Base-by-base conservation (phyloP, 1,140 invertebrate genomes). In the Drosophila malerkotliana region DNA sequence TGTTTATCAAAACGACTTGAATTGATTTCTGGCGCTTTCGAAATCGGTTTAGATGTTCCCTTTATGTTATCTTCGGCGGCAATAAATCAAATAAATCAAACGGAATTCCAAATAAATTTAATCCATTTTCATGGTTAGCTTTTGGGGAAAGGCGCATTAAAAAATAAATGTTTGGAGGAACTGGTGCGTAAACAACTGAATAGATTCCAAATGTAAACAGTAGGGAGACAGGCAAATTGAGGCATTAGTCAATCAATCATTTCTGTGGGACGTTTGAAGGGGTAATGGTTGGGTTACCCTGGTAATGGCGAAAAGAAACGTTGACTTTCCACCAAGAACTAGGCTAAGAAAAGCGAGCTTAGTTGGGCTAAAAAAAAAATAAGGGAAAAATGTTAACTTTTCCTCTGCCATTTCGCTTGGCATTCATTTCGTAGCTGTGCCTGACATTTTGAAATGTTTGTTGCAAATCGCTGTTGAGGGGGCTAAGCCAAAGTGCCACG, bases 371-470 rank as follows among this genome's bases (percentile, higher is more conserved):
- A 37, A 62, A 51, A 63, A 28, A 18, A 14, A 44, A 44, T 15
- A 8, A 44, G 6, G 14, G 15, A 44, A 9, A 15, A 18, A 14
- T 9, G 41, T 56, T 21, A 55, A 76, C 48, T 53, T 75, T 84
- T 76, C 56, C 66, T 48, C 15, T 58, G 60, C 83, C 57, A 74
- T 85, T 80, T 80, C 30, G 44, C 53, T 30, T 66, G 77, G 71
- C 72, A 76, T 77, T 87, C 67, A 69, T 78, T 59, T 75, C 77
- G 57, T 56, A 73, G 82, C 81, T 87, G 77, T 6, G 55, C 61
- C 82, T 85, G 81, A 87, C 82, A 85, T 87, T 85, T 85, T 85
- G 82, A 87, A 78, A 87, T 85, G 80, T 85, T 81, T 75, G 64
- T 76, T 75, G 77, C 61, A 87, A 85, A 78, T 77, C 75, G 67